Evolutionary conservation across 2,888 invertebrate genomes (phyloP).

Genomic region (Pseudococcus longispinus): DNA sequence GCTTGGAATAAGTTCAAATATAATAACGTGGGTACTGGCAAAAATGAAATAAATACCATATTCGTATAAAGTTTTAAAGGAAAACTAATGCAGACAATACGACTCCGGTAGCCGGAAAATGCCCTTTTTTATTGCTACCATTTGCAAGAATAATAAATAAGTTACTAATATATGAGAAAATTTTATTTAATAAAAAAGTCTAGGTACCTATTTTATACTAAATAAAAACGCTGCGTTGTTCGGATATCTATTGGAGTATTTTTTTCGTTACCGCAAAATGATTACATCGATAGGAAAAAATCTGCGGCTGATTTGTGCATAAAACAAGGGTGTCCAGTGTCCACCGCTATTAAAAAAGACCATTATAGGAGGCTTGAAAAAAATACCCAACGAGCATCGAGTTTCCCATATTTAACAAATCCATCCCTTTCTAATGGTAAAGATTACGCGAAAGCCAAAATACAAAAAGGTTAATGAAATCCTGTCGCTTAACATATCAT

Average conservation of each 20-base stretch:
- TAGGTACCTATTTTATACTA: background rate
- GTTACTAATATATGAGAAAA: conserved; percentile 35
- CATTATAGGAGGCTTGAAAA: background rate
- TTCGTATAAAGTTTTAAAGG: conserved; percentile 29
- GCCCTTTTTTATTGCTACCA: conserved; percentile 27
- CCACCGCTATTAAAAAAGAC: background rate
- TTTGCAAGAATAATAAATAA: conserved; percentile 44
- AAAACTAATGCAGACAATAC: conserved; percentile 42
- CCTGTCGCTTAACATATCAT: conserved; percentile 43
- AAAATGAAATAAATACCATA: conserved; percentile 42
- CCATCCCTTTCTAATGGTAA: background rate
- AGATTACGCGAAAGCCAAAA: conserved; percentile 35
- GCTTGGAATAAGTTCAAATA: conserved; percentile 43
- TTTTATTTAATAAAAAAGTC: conserved; percentile 8
- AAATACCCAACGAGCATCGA: background rate
- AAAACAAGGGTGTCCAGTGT: background rate
- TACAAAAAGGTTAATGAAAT: conserved; percentile 41
- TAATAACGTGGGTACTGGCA: conserved; percentile 35
- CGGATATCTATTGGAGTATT: background rate
- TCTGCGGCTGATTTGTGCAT: background rate
- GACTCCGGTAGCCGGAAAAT: conserved; percentile 40
- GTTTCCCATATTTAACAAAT: background rate
- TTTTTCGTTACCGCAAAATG: background rate
- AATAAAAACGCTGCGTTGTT: background rate
- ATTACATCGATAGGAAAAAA: background rate